Evolutionary conservation across 30 jellyfish, hydroid and myxozoan species (phyloP), one percentile per base, ranked within the genome.

Genomic region (Phacellophora camtschatica): DNA sequence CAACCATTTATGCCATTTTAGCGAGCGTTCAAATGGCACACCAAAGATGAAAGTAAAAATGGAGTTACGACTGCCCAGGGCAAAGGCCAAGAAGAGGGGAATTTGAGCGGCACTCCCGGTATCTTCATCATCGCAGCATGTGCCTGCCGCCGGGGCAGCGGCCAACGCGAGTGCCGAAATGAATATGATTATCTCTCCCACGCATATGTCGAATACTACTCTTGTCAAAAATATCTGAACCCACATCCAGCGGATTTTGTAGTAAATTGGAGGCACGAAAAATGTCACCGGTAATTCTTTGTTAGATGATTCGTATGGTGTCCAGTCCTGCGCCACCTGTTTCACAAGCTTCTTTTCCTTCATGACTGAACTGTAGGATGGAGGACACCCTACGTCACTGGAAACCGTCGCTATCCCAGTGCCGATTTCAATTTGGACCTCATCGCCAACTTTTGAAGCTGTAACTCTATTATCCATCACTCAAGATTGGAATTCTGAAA

Each of bases 1-100:
- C 81, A 75, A 46, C 83, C 85, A 73, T 63, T 84, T 84, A 61
- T 84, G 95, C 95, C 95, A 84, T 51, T 69, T 70, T 66, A 84
- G 67, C 28, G 83, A 84, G 31, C 95, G 88, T 39, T 84, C 95
- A 62, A 84, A 84, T 29, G 95, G 88, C 43, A 71, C 84, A 30
- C 95, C 95, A 28, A 66, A 66, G 28, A 84, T 22, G 78, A 84
- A 61, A 13, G 86, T 84, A 39, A 75, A 57, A 5, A 84, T 11
- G 20, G 95, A 84, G 59, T 84, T 84, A 11, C 95, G 95, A 49
- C 95, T 69, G 0, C 89, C 95, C 19, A 84, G 66, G 30, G 78
- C 95, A 48, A 71, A 84, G 11, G 88, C 58, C 77, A 84, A 73
- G 50, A 73, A 28, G n/a, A 84, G 78, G 29, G 95, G 95, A 13